Base-by-base conservation (phyloP, 2,888 invertebrate species). In the Hofmannophila pseudospretella region DNA sequence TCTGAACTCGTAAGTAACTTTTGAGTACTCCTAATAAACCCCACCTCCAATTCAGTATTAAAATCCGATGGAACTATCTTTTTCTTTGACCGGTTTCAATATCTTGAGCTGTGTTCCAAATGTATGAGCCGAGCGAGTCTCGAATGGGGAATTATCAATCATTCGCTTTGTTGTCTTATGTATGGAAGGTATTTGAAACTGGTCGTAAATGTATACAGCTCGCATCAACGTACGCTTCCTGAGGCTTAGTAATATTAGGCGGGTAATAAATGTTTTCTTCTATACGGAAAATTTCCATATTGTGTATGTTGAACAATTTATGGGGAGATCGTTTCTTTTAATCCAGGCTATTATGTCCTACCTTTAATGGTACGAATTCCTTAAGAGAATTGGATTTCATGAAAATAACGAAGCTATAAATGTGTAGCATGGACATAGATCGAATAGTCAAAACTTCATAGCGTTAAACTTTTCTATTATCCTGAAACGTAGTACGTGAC, bases 1-100 rank as follows among this genome's bases (percentile, higher is more conserved):
- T 98, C 98, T 44, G 99, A 99, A 88, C 91, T 99, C 93, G 99
- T 99, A 92, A 93, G 97, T 93, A 70, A 4, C 2, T 16, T 37
- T 51, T 67, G 44, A n/a, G n/a, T 44, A 52, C 47, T 41, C 36
- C 40, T 41, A 39, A 47, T 32, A 41, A 42, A 39, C 53, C 52
- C 54, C 56, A 57, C 59, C 32, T 11, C 22, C 19, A 16, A 7
- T 35, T 36, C 22, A 28, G 34, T 61, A 63, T 63, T 67, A 65
- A 51, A 58, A 56, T 66, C 66, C 67, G 67, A 70, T 67, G 67
- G 64, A 64, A 76, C 61, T 69, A 67, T 69, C 51, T 64, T 60
- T 70, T 67, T 70, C 58, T 67, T 52, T 59, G 73, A 62, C 74
- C 64, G 62, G 74, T 79, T 79, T 81, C 78, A 75, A 77, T 68